Evolutionary conservation across 2,113 vertebrate genomes (phyloP), one percentile per base, ranked within the genome.

Genomic region (Ophiodon elongatus): DNA sequence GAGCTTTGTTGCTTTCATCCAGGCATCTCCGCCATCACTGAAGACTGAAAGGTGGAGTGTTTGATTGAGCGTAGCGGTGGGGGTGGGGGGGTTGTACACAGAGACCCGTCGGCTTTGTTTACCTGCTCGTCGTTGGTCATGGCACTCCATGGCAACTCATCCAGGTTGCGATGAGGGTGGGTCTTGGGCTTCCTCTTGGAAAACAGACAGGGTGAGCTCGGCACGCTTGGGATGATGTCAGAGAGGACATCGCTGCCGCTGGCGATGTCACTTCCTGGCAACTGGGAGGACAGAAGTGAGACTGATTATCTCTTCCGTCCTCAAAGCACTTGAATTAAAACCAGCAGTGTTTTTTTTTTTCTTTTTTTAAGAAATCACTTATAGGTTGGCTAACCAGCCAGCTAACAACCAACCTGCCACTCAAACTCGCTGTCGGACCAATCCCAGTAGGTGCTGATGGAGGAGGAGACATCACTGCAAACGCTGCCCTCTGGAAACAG

Each of bases 381-480:
- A 19, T 21, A n/a, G n/a, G 29, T 21, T 19, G 8, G 5, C 19
- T 4, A 45, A 52, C 3, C 8, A 4, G 33, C 35, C 0, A 21
- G 19, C 2, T 17, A 41, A 62, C 39, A 35, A 87, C 93, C 91
- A 92, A 99, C 98, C 98, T 99, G 98, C 98, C 98, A 99, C 88
- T 99, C 98, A 95, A 99, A 99, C 88, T 99, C 98, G 0, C 98
- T 99, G 94, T 99, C 98, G 14, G 98, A 99, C 98, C 98, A 99
- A 91, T 99, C 98, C 98, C 98, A 99, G 73, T 99, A 99, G 0
- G 98, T 99, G 92, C 97, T 99, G 91, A 99, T 99, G 31, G 98
- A 99, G n/a, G 98, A 99, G 1, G 98, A 99, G 25, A 99, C 98
- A 68, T 99, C 98, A 23, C 98, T 99, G 95, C 98, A 99, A 59